Evolutionary conservation across 2,888 invertebrate genomes (phyloP), one percentile per base, ranked within the genome.

Genomic region (Drosophila tripunctata): DNA sequence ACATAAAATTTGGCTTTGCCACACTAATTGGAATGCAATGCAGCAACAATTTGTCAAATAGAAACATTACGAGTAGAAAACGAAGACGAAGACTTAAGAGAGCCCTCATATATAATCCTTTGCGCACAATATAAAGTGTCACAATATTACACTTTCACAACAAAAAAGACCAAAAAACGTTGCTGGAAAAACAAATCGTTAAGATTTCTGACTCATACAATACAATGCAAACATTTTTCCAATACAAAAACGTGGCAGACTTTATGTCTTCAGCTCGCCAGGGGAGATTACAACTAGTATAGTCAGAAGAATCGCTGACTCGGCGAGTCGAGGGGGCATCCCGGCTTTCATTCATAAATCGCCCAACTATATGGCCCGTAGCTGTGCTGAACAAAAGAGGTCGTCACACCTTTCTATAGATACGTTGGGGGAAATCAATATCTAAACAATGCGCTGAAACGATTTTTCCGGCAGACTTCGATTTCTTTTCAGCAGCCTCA

Each of bases 81-180:
- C 7, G 14, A 12, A 21, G 10, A 17, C 12, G 8, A 7, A 12
- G 12, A n/a, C 7, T 14, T 2, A 21, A 15, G 17, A 22, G 5
- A 19, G 19, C 22, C 22, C 44, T 50, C 21, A 21, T 47, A 58
- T 43, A 63, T 81, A 88, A 89, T 88, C 86, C 87, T 82, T 60
- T 67, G 55, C 62, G 54, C 58, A 87, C 86, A 88, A 88, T 81
- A 73, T 86, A 88, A 90, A 84, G 86, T 89, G 89, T 90, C 90
- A 90, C 87, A 89, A 89, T 89, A 90, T 89, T 85, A 87, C 88
- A 89, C 89, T 86, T 76, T 81, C 64, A 68, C 78, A 86, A 78
- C 76, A 77, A 33, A 15, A 27, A 35, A 4, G 27, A 4, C 3
- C 10, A 27, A 81, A 75, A 35, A 78, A 78, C 61, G 41, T 56